Conservation (phyloP, 2,113 vertebrate species). For the Oreochromis aureus region DNA sequence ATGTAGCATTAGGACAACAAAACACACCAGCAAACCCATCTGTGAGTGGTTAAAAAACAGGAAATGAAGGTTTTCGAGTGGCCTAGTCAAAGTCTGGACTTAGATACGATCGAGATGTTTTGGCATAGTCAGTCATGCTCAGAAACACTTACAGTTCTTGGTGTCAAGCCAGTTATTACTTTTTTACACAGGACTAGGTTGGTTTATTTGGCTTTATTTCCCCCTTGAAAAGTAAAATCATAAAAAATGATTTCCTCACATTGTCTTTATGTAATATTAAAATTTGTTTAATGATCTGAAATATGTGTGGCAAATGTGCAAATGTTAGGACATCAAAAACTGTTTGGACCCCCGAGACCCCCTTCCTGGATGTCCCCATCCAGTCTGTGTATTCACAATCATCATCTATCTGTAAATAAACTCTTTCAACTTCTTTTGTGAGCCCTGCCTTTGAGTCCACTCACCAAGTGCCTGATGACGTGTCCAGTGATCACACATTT, state of each 20-base stretch:
- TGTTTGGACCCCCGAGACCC: too few species aligned
- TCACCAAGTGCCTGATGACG: too few species aligned
- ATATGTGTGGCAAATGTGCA: not conserved
- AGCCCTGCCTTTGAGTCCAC: too few species aligned
- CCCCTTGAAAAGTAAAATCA: not conserved
- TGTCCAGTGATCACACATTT: too few species aligned
- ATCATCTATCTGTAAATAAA: too few species aligned
- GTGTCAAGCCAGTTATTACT: not conserved
- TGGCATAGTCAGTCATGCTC: not conserved
- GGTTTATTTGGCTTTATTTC: not conserved
- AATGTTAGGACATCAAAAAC: not conserved
- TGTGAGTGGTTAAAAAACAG: not conserved
- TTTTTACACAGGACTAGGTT: not conserved
- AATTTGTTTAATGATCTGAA: not conserved
- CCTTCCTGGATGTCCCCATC: too few species aligned
- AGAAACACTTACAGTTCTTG: not conserved
- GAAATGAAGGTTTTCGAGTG: not conserved
- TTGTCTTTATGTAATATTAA: not conserved
- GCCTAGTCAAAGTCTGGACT: not conserved
- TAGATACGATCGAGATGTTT: not conserved
- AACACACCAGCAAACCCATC: not conserved
- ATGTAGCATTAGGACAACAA: not conserved
- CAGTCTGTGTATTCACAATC: too few species aligned
- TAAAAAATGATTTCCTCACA: not conserved
- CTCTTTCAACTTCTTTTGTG: too few species aligned